Evolutionary conservation across 2,113 vertebrate genomes (phyloP).

Genomic region (Asarcornis scutulata): DNA sequence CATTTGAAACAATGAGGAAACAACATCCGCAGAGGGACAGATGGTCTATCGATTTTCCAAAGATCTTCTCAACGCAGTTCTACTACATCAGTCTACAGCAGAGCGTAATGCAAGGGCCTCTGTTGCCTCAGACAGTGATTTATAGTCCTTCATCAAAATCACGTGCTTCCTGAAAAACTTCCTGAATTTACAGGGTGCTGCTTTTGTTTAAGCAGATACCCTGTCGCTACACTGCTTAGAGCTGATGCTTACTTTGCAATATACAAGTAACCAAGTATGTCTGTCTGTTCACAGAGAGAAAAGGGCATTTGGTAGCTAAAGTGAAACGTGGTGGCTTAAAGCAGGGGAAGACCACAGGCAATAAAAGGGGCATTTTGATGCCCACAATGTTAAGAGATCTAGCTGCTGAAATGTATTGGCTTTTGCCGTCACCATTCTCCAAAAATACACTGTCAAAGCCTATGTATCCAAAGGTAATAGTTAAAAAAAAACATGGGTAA

Average conservation of each 20-base stretch:
- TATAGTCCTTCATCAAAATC: background rate
- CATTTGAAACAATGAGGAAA: slow-evolving; percentile 35
- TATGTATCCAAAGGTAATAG: background rate
- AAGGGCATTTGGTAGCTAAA: background rate
- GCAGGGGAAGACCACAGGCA: background rate
- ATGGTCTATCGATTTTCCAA: background rate
- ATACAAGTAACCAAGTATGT: background rate
- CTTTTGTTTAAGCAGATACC: slow-evolving; percentile 30
- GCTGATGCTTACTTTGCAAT: background rate
- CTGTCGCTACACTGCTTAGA: background rate
- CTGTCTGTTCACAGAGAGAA: background rate
- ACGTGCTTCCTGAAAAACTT: background rate
- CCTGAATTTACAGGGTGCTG: background rate
- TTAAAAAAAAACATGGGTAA: background rate
- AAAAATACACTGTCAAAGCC: background rate
- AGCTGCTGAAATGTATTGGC: background rate
- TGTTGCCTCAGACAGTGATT: slow-evolving; percentile 8
- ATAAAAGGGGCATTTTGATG: background rate
- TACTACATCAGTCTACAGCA: background rate
- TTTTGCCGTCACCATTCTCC: background rate
- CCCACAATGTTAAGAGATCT: background rate
- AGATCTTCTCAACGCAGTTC: background rate
- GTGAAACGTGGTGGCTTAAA: background rate
- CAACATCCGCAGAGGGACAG: slow-evolving; percentile 10
- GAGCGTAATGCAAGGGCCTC: background rate